phyloP scores from a whole-genome alignment of 2,888 invertebrate genomes.

The Machimus atricapillus region DNA sequence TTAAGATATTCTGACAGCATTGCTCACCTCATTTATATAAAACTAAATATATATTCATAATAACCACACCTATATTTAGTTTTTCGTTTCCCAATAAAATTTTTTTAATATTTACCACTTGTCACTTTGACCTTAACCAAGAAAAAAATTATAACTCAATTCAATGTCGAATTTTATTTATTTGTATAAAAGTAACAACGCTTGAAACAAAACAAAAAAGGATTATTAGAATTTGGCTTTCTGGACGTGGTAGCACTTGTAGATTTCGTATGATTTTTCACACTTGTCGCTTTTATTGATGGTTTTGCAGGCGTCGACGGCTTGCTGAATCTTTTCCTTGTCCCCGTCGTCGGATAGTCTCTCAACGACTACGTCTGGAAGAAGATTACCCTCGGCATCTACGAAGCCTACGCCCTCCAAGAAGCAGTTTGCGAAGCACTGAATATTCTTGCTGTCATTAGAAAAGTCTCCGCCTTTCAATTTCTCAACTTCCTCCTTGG shows the following conservation, averaged over 20 bases:
- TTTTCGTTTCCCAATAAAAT: too few relatives aligned
- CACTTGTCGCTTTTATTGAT: constrained; percentile 28
- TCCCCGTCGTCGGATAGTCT: constrained; percentile 40
- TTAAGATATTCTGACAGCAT: too few relatives aligned
- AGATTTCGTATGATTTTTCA: constrained; percentile 19
- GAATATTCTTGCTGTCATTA: constrained; percentile 49
- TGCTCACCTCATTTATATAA: too few relatives aligned
- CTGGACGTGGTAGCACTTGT: neutral
- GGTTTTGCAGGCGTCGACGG: constrained; percentile 41
- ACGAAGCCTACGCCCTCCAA: constrained; percentile 55
- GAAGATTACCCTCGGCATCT: constrained; percentile 51
- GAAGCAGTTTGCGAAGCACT: constrained; percentile 58
- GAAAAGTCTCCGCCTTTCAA: constrained; percentile 52
- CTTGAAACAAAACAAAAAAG: neutral
- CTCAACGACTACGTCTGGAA: constrained; percentile 47
- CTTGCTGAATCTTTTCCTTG: constrained; percentile 27
- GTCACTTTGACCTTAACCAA: too few relatives aligned
- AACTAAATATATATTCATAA: too few relatives aligned
- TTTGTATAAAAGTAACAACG: neutral
- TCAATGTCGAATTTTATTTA: neutral
- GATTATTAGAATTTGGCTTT: neutral
- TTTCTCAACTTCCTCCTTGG: constrained; percentile 51
- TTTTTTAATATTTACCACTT: too few relatives aligned
- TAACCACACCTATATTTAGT: too few relatives aligned
- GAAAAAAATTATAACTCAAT: neutral